These are phyloP conservation scores for Pasiphila rectangulata DNA, from an alignment of 2,888 invertebrate species.

Conservation along the genomic window DNA sequence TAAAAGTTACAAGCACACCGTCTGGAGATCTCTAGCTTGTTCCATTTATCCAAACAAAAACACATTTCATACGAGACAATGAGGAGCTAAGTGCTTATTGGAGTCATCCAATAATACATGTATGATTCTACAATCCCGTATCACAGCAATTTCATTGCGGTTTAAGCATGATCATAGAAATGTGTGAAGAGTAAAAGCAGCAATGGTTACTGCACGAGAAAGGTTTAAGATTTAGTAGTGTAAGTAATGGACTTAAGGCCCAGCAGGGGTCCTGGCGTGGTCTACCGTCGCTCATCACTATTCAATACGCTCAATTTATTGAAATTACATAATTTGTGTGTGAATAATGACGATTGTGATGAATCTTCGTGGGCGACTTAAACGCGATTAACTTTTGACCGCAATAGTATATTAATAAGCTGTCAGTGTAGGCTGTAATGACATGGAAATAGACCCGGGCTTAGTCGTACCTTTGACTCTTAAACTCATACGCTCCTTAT, in stretches of 20 bases:
- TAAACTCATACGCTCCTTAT: slow-evolving; percentile 44
- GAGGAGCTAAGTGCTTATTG: slow-evolving; percentile 65
- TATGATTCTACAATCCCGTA: slow-evolving; percentile 8
- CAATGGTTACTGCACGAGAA: neutral
- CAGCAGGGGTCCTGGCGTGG: slow-evolving; percentile 65
- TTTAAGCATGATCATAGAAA: neutral
- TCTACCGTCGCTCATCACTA: slow-evolving; percentile 80
- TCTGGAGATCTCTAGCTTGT: slow-evolving; percentile 11
- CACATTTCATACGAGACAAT: slow-evolving; percentile 70
- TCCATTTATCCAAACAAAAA: slow-evolving; percentile 70
- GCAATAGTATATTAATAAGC: slow-evolving; percentile 73
- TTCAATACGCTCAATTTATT: slow-evolving; percentile 81
- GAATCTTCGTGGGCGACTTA: slow-evolving; percentile 81
- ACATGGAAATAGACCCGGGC: slow-evolving; percentile 65
- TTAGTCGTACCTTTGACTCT: slow-evolving; percentile 48
- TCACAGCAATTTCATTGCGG: slow-evolving; percentile 16
- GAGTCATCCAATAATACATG: slow-evolving; percentile 12
- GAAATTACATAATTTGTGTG: slow-evolving; percentile 82
- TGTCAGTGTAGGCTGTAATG: slow-evolving; percentile 64
- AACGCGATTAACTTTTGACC: slow-evolving; percentile 81
- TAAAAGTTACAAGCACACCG: neutral
- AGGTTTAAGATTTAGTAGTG: slow-evolving; percentile 24
- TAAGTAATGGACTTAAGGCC: slow-evolving; percentile 41
- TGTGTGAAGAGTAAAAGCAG: neutral
- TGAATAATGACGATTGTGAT: slow-evolving; percentile 81